Percentiles rank a stretch among this genome's conserved stretches.
Evolutionary conservation across 2,888 invertebrate genomes (phyloP).

Genomic region (Maniola hyperantus): DNA sequence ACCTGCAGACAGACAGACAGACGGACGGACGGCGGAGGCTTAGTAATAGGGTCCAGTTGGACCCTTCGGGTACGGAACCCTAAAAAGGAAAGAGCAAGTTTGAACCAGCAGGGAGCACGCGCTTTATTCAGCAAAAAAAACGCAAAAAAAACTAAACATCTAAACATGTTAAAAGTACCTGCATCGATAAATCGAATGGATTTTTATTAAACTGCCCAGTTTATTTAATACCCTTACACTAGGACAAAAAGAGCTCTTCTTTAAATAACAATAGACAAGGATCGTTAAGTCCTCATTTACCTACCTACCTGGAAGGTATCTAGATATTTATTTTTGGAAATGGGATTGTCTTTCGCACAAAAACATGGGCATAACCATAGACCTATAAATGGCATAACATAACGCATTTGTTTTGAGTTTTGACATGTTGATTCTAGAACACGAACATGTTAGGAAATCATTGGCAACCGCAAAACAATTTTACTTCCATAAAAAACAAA

Average conservation of each 20-base stretch:
- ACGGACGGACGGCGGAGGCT: no score
- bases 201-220: neutral
- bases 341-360: neutral
- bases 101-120: no score
- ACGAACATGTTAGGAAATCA: neutral
- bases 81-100: no score
- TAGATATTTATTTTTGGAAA: neutral
- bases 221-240: neutral
- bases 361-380: neutral
- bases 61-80: no score
- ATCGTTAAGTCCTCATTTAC: neutral
- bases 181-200: neutral
- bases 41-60: no score
- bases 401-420: no score
- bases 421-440: neutral
- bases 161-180: no score
- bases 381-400: no score
- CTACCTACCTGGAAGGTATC: neutral
- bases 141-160: no score
- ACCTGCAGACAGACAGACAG: no score
- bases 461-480: neutral
- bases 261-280: constrained; percentile 1
- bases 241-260: neutral
- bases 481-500: no score
- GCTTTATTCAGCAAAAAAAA: no score